Evolutionary conservation across 2,113 vertebrate species (phyloP).

Genomic region (Lophochroa leadbeateri): DNA sequence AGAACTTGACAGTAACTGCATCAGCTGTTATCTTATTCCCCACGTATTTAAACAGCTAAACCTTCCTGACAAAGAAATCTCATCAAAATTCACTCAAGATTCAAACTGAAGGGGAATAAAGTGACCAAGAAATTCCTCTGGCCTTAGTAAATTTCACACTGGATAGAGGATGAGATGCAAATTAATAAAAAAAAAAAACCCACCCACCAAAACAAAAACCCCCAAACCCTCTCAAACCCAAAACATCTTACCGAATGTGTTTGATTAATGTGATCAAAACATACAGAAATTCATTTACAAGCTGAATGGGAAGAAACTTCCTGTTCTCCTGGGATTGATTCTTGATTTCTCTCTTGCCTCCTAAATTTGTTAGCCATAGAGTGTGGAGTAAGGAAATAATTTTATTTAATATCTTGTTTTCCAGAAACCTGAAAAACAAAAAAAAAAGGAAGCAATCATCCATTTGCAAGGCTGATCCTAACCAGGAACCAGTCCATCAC

Average conservation of each 20-base stretch:
- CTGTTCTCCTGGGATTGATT: slow-evolving; percentile 22
- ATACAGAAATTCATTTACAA: slow-evolving; percentile 86
- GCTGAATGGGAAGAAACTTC: slow-evolving; percentile 84
- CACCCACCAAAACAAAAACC: background rate
- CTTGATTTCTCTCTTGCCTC: slow-evolving; percentile 68
- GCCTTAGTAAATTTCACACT: background rate
- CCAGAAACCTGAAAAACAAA: slow-evolving; percentile 77
- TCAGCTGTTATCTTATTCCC: background rate
- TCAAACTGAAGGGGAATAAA: background rate
- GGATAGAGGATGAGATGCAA: background rate
- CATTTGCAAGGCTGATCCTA: background rate
- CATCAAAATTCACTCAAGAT: background rate
- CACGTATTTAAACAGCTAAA: background rate
- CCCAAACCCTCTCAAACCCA: background rate
- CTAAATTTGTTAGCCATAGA: slow-evolving; percentile 88
- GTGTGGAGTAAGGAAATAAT: slow-evolving; percentile 82
- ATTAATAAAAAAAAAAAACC: background rate
- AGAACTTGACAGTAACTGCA: background rate
- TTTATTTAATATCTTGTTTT: slow-evolving; percentile 75
- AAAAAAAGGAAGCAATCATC: background rate
- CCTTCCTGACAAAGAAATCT: background rate
- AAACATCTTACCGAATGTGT: slow-evolving; percentile 79
- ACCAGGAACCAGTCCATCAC: background rate
- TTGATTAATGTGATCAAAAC: slow-evolving; percentile 72
- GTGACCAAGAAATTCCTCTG: background rate